These are phyloP conservation scores for Mythimna ferrago DNA, from an alignment of 2,888 invertebrate genomes.

Conservation along the genomic window DNA sequence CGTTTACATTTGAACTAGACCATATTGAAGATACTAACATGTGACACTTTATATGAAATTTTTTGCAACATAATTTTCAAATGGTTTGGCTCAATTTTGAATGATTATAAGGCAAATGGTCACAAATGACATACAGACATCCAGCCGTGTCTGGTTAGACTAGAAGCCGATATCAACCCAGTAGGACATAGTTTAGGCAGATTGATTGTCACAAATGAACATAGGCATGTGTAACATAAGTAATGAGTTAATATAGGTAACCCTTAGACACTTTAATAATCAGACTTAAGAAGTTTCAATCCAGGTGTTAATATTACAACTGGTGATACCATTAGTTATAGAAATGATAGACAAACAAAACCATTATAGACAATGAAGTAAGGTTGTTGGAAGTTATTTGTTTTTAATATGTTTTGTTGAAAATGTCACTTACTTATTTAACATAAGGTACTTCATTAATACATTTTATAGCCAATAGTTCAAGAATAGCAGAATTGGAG, in stretches of 20 bases:
- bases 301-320: slow-evolving; percentile 17
- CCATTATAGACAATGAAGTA: too few relatives aligned
- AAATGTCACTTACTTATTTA: not conserved
- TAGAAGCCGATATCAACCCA: too few relatives aligned
- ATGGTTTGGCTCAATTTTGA: slow-evolving; percentile 6
- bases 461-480: too few relatives aligned
- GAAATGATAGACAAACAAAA: not conserved
- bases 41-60: slow-evolving; percentile 2
- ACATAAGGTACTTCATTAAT: too few relatives aligned
- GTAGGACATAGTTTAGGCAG: too few relatives aligned
- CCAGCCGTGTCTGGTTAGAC: too few relatives aligned
- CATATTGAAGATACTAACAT: slow-evolving; percentile 26
- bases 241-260: not conserved
- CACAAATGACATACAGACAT: not conserved
- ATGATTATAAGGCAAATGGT: not conserved
- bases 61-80: slow-evolving; percentile 1
- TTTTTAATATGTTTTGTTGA: not conserved
- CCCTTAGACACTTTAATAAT: not conserved
- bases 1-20: slow-evolving; percentile 35
- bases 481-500: too few relatives aligned
- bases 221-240: not conserved
- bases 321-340: slow-evolving; percentile 12
- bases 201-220: not conserved
- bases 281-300: slow-evolving; percentile 7
- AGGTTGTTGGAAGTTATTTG: slow-evolving; percentile 1